Evolutionary conservation across 1,140 invertebrate species (phyloP), one percentile per base, ranked within the genome.

Genomic region (Pissodes strobi): DNA sequence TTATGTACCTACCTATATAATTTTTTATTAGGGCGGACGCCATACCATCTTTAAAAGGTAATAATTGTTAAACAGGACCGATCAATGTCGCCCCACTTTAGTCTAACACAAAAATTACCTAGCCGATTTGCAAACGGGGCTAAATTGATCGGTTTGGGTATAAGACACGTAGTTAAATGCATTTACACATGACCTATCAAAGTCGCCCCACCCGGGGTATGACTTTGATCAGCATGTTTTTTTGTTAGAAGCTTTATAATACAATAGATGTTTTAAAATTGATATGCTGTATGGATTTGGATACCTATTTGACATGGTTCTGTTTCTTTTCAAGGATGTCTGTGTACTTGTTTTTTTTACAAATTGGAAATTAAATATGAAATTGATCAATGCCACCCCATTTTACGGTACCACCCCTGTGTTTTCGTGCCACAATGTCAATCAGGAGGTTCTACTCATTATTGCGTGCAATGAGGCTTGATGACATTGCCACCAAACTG

Each of bases 71-170:
- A 43, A 43, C 39, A 43, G 5, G 39, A 43, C 39, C 10, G 39
- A 43, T 43, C 39, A 43, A 43, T 43, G 9, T 43, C 39, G 10
- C 39, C 39, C 39, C 15, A 43, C 6, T 43, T 43, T 43, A 43
- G 39, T 13, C 39, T 43, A 43, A 43, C 39, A 43, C 39, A 43
- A 43, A 10, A 43, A 12, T 43, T 12, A 5, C 39, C 13, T 43
- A 43, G 39, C 15, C 39, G 39, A 43, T 43, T 43, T 34, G n/a
- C 30, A 34, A 34, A 34, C n/a, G 30, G 30, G n/a, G 30, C 30
- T 34, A 34, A 34, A 34, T 34, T 8, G n/a, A 8, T 34, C 6
- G 30, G n/a, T 34, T 34, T 34, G 30, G 30, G 30, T 34, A 34
- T 34, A n/a, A 8, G 6, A 34, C 30, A 34, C 30, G n/a, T 34